Base-by-base conservation (phyloP, 1,140 invertebrate species). In the Andricus grossulariae region DNA sequence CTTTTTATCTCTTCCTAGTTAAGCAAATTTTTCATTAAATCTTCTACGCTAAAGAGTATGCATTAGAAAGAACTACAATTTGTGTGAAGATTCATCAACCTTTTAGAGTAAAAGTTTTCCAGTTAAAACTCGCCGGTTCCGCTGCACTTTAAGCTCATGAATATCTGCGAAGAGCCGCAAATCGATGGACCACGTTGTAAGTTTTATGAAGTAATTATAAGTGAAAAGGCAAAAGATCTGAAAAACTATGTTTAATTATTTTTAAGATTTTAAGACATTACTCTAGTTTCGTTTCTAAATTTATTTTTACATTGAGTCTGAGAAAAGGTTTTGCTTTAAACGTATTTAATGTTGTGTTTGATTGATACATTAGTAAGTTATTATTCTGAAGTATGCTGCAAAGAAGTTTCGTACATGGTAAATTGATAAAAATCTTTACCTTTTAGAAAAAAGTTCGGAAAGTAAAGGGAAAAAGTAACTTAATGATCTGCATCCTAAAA, bases 1-100 rank as follows among this genome's bases (percentile, higher is more conserved):
- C 21, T 66, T 66, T 66, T 66, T 66, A 66, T 66, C 15, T 66
- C 25, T 21, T 66, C 21, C 21, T 15, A 66, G 57, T 66, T 66
- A 66, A 66, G 57, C 57, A 66, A 66, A 66, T 66, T 66, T 66
- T 66, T 66, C 57, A 66, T 66, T 66, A 66, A 66, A 66, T 66
- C 57, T 66, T 66, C 57, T 66, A 39, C 7, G 21, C 57, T 66
- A 66, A 66, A 66, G 32, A 66, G 57, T 32, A 66, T 39, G 57
- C 25, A 39, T 39, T 66, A 66, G 57, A 66, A 66, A 66, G 57
- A 66, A 57, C 55, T 57, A 57, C 55, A 57, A 66, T 66, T 66
- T 66, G 13, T 21, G 57, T 39, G 25, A 66, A 66, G 57, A 66
- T 66, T 66, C 57, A 66, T 66, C 57, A 66, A 66, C 57, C 57